Conservation (phyloP, 2,113 vertebrate species). For the Aptenodytes forsteri region DNA sequence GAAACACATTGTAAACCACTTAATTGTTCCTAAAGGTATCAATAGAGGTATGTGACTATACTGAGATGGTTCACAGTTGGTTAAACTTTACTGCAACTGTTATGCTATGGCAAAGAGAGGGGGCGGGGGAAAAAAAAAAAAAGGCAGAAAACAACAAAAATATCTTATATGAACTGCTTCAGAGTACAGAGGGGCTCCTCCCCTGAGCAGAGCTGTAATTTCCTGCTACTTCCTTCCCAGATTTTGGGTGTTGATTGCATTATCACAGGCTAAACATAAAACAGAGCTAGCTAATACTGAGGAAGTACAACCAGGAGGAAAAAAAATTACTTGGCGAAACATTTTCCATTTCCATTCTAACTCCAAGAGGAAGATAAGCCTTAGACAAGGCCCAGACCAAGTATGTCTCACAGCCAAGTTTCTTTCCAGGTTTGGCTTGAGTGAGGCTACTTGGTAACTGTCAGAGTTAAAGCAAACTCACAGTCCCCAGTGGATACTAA, state of each 20-base stretch:
- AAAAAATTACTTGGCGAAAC: background rate
- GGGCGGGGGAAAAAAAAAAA: fast-evolving
- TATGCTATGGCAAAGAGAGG: background rate
- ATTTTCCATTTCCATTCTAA: background rate
- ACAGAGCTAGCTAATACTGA: background rate
- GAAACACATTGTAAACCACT: background rate
- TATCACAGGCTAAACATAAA: background rate
- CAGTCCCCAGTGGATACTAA: background rate
- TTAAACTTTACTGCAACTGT: fast-evolving
- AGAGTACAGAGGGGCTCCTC: background rate
- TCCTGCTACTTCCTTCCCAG: background rate
- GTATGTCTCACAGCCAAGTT: background rate
- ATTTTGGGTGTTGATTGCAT: background rate
- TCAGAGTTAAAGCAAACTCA: background rate
- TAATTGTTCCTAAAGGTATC: background rate
- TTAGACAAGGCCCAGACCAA: background rate
- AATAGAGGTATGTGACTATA: background rate
- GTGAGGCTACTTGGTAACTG: background rate
- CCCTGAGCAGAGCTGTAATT: background rate
- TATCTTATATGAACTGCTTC: background rate
- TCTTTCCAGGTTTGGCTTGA: background rate
- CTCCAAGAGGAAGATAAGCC: background rate
- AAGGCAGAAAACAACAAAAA: background rate
- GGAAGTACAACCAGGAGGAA: background rate
- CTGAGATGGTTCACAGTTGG: background rate